Conservation (phyloP, 2,113 vertebrate species). For the Eclectus roratus region DNA sequence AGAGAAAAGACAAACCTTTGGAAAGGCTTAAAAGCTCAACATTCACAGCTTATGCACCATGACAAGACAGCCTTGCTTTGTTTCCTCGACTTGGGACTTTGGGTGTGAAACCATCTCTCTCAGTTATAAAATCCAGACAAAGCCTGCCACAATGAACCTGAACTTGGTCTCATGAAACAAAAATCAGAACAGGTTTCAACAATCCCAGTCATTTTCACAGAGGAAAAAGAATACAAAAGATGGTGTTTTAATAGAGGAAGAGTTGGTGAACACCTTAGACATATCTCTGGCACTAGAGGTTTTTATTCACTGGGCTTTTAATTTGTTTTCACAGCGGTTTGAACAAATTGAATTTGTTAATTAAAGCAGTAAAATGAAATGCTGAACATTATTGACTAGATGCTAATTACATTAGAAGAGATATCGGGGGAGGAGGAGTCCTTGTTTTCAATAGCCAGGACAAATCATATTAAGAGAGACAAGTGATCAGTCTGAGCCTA, state of each 20-base stretch:
- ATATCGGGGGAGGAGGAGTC: constrained; percentile 82
- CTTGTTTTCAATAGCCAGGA: constrained; percentile 88
- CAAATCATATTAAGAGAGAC: constrained; percentile 92
- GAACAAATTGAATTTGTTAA: constrained; percentile 99
- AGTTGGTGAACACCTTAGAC: constrained; percentile 87
- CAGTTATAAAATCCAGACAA: not conserved
- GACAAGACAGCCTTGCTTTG: not conserved
- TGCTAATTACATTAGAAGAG: constrained; percentile 97
- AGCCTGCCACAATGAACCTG: rapidly evolving
- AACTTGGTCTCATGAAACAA: not conserved
- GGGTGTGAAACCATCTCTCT: not conserved
- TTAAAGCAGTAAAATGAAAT: constrained; percentile 99
- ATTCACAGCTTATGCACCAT: not conserved
- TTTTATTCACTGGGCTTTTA: constrained; percentile 95
- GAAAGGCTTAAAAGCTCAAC: not conserved
- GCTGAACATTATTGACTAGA: constrained; percentile 99
- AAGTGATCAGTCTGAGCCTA: constrained; percentile 75
- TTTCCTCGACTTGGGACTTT: not conserved
- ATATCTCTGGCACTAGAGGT: constrained; percentile 82
- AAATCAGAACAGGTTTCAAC: not conserved
- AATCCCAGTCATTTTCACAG: not conserved
- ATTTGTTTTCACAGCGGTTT: constrained; percentile 99
- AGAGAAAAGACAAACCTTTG: not conserved
- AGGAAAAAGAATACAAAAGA: not conserved
- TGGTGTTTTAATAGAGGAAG: constrained; percentile 70